Evolutionary conservation across 1,140 invertebrate species (phyloP).

Genomic region (Dreissena rostriformis): DNA sequence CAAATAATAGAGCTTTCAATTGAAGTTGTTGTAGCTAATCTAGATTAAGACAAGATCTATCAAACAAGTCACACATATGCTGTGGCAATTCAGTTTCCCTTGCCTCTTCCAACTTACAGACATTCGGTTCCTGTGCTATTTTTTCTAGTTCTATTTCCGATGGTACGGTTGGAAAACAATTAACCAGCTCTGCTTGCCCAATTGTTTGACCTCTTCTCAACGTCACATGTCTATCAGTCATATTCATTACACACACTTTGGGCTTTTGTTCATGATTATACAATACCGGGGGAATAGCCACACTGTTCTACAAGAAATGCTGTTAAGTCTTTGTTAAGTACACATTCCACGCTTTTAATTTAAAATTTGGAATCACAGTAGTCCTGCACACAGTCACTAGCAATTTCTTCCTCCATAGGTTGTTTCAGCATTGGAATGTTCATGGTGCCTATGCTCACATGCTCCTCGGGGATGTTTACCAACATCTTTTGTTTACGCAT

Average conservation of each 20-base stretch:
- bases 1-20: constrained; percentile 8
- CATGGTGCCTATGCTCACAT: background rate
- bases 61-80: constrained; percentile 15
- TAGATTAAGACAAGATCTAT: background rate
- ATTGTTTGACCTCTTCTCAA: constrained; percentile 11
- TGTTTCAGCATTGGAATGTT: background rate
- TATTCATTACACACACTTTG: background rate
- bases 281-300: background rate
- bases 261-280: background rate
- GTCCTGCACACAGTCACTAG: background rate
- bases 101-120: background rate
- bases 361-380: background rate
- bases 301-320: constrained; percentile 5
- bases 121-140: background rate
- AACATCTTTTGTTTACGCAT: background rate
- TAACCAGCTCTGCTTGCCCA: background rate
- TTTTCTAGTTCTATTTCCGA: background rate
- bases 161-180: background rate
- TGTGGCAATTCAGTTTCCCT: background rate
- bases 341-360: background rate
- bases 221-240: background rate
- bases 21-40: background rate
- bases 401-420: background rate
- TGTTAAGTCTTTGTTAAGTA: background rate
- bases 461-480: constrained; percentile 1